A percentile compares a stretch with the other conserved stretches of the same genome.
Conservation (phyloP, 2,888 invertebrate genomes). For the Tryphoninae sp. region DNA sequence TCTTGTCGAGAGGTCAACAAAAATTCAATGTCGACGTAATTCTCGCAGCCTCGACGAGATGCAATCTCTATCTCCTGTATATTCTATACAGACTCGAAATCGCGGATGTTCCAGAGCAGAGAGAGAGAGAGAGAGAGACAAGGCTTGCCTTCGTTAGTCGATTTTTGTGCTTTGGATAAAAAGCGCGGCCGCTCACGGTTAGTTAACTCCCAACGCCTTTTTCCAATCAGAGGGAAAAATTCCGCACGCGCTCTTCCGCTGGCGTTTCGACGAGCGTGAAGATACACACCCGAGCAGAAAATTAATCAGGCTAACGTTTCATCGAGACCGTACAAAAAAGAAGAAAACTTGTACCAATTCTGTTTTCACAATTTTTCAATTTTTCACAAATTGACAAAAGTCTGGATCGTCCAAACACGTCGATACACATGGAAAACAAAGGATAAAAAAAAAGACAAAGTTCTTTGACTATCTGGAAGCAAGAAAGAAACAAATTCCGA, state of each 20-base stretch:
- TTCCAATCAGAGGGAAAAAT: slow-evolving; percentile 73
- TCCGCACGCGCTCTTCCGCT: slow-evolving; percentile 60
- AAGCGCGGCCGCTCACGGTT: slow-evolving; percentile 73
- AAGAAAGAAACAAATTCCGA: too few relatives aligned
- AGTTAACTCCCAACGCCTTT: slow-evolving; percentile 75
- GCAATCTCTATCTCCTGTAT: neutral
- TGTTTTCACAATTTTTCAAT: too few relatives aligned
- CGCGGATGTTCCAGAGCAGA: neutral
- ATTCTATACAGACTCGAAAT: neutral
- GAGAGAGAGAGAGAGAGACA: neutral
- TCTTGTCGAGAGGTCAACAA: slow-evolving; percentile 35
- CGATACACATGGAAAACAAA: too few relatives aligned
- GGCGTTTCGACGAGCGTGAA: slow-evolving; percentile 47
- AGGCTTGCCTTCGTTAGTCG: slow-evolving; percentile 73
- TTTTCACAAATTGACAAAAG: too few relatives aligned
- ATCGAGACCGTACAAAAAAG: too few relatives aligned
- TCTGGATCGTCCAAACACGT: too few relatives aligned
- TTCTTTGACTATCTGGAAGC: too few relatives aligned
- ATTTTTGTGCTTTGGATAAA: slow-evolving; percentile 72
- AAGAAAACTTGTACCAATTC: too few relatives aligned
- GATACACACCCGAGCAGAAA: neutral
- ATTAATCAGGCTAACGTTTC: too few relatives aligned
- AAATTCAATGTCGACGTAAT: slow-evolving; percentile 16
- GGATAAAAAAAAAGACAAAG: too few relatives aligned
- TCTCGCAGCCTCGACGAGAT: slow-evolving; percentile 19